Base-by-base conservation (phyloP, 2,113 vertebrate species). In the Eulemur rufifrons region DNA sequence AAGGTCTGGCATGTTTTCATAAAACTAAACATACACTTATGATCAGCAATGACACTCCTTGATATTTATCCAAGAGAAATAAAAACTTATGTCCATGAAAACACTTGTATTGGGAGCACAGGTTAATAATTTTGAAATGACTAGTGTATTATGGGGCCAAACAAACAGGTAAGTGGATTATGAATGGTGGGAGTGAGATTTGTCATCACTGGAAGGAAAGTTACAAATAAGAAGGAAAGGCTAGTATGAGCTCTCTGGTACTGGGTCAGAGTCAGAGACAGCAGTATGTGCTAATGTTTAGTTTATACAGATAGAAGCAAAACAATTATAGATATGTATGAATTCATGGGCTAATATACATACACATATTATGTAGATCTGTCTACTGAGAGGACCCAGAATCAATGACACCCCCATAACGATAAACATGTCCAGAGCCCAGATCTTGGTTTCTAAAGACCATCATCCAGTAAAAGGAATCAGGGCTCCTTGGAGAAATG, bases 111-210 rank as follows among this genome's bases (percentile, higher is more conserved):
- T 63, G 14, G 45, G 20, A 42, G 8, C 29, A 47, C 5, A 61
- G 6, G 3, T 83, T 77, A 87, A 94, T 32, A 83, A 91, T 77
- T 87, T 37, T 91, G 68, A 76, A 96, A 83, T 50, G 45, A 61
- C 37, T 73, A 78, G 61, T 59, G 52, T 71, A 84, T 76, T 66
- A 20, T 50, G 37, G 42, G 11, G 25, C 21, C 54, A 42, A 80
- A 86, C 17, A 90, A 94, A 17, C 66, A 93, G 73, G 56, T 37
- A 52, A 84, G 61, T 61, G 59, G n/a, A 68, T 66, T 15, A 71
- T 90, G 25, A 34, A 45, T 77, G 15, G n/a, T 42, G 52, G 21
- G 42, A 63, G 27, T 34, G 25, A 84, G n/a, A 14, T 54, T 93
- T 93, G 50, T 89, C 27, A 7, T 4, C 59, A n/a, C 42, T 3